A percentile compares a stretch with the other conserved stretches of the same genome.
These are phyloP conservation scores for Galeopsomyia nigrocyanea DNA, from an alignment of 2,888 invertebrate genomes.

Conservation along the genomic window DNA sequence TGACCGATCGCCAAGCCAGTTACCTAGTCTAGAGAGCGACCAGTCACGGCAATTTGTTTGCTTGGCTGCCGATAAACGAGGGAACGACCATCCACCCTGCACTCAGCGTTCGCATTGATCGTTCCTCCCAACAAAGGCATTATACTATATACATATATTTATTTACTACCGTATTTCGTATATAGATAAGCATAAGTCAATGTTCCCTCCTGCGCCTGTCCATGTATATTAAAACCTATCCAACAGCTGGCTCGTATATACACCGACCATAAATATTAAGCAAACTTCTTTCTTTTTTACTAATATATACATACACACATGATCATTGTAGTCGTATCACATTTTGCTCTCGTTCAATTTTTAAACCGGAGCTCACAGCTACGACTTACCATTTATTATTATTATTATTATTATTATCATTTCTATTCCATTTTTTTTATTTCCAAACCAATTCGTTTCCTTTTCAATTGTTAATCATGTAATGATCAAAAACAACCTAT, in stretches of 20 bases:
- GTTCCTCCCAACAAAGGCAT: slow-evolving; percentile 21
- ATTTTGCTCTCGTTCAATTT: too few species aligned
- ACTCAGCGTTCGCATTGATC: background rate
- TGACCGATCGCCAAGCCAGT: slow-evolving; percentile 12
- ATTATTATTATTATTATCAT: background rate
- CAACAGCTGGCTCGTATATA: too few species aligned
- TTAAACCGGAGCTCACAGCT: too few species aligned
- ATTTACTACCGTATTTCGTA: background rate
- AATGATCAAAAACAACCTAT: background rate
- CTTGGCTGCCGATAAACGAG: background rate
- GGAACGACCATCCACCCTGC: background rate
- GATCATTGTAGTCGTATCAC: too few species aligned
- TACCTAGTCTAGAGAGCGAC: too few species aligned
- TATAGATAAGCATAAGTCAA: slow-evolving; percentile 5
- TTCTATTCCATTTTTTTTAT: background rate
- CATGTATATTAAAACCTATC: too few species aligned
- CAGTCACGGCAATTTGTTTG: too few species aligned
- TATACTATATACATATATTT: slow-evolving; percentile 12
- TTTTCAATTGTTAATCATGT: background rate
- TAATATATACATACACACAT: too few species aligned
- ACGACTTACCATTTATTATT: too few species aligned
- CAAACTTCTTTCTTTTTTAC: too few species aligned
- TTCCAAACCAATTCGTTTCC: background rate
- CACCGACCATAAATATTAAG: too few species aligned
- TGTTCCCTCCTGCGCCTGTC: slow-evolving; percentile 8